Percentiles rank a stretch among this genome's conserved stretches.
Evolutionary conservation across 2,113 vertebrate species (phyloP).

Genomic region (Misgurnus mizolepis): DNA sequence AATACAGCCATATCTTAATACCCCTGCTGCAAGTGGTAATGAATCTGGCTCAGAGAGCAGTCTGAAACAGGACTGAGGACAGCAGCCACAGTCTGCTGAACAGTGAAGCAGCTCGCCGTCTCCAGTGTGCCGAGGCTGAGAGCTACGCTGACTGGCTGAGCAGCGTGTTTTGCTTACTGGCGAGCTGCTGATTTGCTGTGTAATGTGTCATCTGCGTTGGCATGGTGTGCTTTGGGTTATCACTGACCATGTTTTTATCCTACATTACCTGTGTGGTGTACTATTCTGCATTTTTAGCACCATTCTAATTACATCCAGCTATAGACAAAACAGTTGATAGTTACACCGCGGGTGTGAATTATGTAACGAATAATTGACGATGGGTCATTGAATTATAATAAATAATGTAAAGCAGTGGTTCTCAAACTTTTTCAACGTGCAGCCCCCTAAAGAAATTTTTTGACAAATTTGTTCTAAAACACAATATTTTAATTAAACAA

Average conservation of each 20-base stretch:
- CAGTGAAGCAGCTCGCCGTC: conserved; percentile 44
- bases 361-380: no score
- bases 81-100: conserved; percentile 60
- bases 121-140: conserved; percentile 46
- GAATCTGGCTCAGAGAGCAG: conserved; percentile 73
- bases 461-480: no score
- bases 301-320: neutral
- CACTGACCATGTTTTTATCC: conserved; percentile 4
- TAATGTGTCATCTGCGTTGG: conserved; percentile 13
- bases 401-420: no score
- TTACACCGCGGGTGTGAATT: no score
- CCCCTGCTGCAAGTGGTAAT: conserved; percentile 76
- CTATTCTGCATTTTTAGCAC: neutral
- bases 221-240: conserved; percentile 1
- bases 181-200: conserved; percentile 7
- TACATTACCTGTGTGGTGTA: neutral
- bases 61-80: conserved; percentile 61
- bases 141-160: neutral
- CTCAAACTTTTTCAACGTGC: no score
- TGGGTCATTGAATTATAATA: no score
- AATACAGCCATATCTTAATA: conserved; percentile 81
- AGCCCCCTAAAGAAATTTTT: no score
- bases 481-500: no score
- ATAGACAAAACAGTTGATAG: neutral
- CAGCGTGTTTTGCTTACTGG: neutral